Conservation (phyloP, 2,113 vertebrate genomes). For the Thamnophis sirtalis region DNA sequence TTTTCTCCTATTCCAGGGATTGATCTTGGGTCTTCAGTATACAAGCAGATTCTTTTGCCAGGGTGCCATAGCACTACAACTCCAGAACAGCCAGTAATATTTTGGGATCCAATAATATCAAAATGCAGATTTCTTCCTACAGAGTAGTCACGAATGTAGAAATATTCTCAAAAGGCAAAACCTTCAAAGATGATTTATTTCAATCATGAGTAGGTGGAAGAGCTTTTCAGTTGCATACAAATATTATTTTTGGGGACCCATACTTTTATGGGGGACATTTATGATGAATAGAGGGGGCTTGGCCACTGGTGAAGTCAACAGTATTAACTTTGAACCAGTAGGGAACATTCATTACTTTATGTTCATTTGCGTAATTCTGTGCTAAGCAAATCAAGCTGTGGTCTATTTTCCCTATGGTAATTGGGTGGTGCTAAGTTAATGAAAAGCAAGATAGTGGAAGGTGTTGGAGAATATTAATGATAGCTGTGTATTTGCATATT, state of each 20-base stretch:
- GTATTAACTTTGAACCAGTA: slow-evolving; percentile 26
- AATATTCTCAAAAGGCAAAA: neutral
- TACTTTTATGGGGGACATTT: slow-evolving; percentile 20
- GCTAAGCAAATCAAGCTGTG: slow-evolving; percentile 33
- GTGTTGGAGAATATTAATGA: slow-evolving; percentile 25
- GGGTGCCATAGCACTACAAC: neutral
- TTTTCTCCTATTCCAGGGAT: neutral
- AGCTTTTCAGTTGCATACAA: slow-evolving; percentile 21
- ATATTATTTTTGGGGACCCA: slow-evolving; percentile 6
- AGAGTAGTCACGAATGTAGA: neutral
- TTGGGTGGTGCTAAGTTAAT: slow-evolving; percentile 35
- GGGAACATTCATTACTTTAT: slow-evolving; percentile 26
- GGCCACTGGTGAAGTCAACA: slow-evolving; percentile 12
- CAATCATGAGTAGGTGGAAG: neutral
- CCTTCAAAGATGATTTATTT: neutral
- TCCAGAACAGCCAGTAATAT: neutral
- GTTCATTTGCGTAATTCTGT: slow-evolving; percentile 28
- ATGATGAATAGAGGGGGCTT: slow-evolving; percentile 18
- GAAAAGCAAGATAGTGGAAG: slow-evolving; percentile 31
- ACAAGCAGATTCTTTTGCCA: neutral
- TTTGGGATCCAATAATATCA: neutral
- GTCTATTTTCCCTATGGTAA: slow-evolving; percentile 42
- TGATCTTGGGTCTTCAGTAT: neutral
- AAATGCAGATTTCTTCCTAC: neutral
- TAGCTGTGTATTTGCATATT: slow-evolving; percentile 29